These are phyloP conservation scores for Brachionus calyciflorus DNA, from an alignment of 1,140 invertebrate species.

Conservation along the genomic window DNA sequence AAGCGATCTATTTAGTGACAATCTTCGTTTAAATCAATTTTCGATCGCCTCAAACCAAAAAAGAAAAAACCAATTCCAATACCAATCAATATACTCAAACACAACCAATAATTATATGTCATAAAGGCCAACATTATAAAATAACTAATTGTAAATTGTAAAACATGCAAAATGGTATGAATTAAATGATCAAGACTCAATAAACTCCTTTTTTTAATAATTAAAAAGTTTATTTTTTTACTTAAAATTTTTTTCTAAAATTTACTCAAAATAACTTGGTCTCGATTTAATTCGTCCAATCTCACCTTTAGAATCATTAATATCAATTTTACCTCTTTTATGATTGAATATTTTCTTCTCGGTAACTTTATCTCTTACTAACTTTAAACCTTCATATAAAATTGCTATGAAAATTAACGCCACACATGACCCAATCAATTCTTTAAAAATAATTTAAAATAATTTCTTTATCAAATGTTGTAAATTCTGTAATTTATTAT, in stretches of 20 bases:
- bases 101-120: constrained; percentile 47
- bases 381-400: constrained; percentile 50
- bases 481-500: no score
- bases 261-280: constrained; percentile 6
- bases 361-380: constrained; percentile 48
- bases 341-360: background rate
- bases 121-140: constrained; percentile 44
- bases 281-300: background rate
- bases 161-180: constrained; percentile 38
- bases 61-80: constrained; percentile 43
- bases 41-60: constrained; percentile 27
- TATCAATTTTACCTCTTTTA: background rate
- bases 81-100: constrained; percentile 29
- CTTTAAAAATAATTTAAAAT: background rate
- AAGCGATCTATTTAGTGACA: constrained; percentile 5
- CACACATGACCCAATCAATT: constrained; percentile 48
- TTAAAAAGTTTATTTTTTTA: background rate
- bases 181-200: constrained; percentile 32
- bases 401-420: constrained; percentile 48
- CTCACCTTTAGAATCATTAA: background rate
- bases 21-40: constrained; percentile 46
- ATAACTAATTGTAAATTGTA: constrained; percentile 46
- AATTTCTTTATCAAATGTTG: no score
- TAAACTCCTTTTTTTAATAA: background rate
- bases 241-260: background rate